Conservation (phyloP, 2,888 invertebrate species). For the Carcina quercana region DNA sequence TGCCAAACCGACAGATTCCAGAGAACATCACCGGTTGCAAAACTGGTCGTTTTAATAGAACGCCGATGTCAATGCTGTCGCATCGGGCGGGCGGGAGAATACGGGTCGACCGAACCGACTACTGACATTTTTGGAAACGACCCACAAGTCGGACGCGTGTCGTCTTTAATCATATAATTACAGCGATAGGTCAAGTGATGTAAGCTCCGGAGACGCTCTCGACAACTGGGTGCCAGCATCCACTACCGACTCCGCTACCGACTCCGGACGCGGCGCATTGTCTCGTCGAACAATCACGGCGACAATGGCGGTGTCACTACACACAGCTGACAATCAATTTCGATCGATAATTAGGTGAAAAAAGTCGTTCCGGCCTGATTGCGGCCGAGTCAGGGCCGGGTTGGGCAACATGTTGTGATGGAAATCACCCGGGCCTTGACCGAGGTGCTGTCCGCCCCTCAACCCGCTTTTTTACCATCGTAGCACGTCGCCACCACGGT, state of each 20-base stretch:
- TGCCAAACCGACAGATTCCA: conserved; percentile 55
- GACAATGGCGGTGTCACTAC: conserved; percentile 19
- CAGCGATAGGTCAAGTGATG: conserved; percentile 1
- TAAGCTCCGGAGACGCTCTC: not conserved
- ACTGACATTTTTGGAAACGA: not conserved
- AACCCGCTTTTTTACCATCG: conserved; percentile 32
- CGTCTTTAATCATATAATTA: conserved; percentile 7
- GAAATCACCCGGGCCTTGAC: conserved; percentile 61
- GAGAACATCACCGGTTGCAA: conserved; percentile 40
- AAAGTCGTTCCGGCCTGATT: conserved; percentile 70
- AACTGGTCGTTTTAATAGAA: conserved; percentile 34
- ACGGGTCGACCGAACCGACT: not conserved
- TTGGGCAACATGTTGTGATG: conserved; percentile 54
- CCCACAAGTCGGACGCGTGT: not conserved
- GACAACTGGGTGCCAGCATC: not conserved
- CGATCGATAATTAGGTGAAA: conserved; percentile 54
- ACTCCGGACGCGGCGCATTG: conserved; percentile 4
- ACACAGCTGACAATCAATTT: conserved; percentile 25
- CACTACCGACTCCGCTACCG: not conserved
- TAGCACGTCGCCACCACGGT: conserved; percentile 1
- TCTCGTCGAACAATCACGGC: conserved; percentile 10
- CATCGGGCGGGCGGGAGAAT: not conserved
- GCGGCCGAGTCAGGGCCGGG: conserved; percentile 57
- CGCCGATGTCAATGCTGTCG: conserved; percentile 35
- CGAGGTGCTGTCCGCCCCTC: conserved; percentile 44